phyloP scores from a whole-genome alignment of 2,888 invertebrate species.

The Auanema freiburgensis region DNA sequence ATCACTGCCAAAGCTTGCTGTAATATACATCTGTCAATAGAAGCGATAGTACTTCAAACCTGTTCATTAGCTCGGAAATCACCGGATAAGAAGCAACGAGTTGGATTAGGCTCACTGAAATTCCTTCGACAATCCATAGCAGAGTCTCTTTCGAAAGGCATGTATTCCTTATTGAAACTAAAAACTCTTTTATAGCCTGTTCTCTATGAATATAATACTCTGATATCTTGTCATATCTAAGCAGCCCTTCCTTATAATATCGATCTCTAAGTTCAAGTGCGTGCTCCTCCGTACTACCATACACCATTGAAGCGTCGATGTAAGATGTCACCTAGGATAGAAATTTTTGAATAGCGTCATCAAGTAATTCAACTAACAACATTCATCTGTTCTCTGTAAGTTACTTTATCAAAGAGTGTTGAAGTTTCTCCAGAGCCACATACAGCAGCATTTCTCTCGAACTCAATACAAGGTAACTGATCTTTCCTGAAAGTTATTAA shows the following conservation, averaged over 20 bases:
- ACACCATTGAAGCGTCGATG: conserved; percentile 94
- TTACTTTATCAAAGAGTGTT: conserved; percentile 79
- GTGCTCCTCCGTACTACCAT: conserved; percentile 80
- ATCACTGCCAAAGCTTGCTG: conserved; percentile 70
- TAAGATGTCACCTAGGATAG: conserved; percentile 81
- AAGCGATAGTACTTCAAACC: conserved; percentile 13
- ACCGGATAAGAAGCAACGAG: conserved; percentile 90
- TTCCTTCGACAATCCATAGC: conserved; percentile 78
- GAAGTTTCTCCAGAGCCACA: conserved; percentile 97
- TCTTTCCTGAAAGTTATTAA: conserved; percentile 22
- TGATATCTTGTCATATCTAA: conserved; percentile 39
- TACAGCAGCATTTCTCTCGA: conserved; percentile 90
- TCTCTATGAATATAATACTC: not conserved
- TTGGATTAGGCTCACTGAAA: conserved; percentile 66
- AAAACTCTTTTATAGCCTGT: not conserved
- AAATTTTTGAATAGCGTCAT: conserved; percentile 66
- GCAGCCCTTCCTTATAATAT: conserved; percentile 55
- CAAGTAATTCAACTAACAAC: conserved; percentile 41
- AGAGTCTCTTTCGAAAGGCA: conserved; percentile 83
- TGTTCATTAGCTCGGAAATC: conserved; percentile 77
- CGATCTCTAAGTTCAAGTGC: conserved; percentile 61
- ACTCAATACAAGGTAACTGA: conserved; percentile 85
- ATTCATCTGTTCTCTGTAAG: conserved; percentile 83
- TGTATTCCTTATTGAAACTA: conserved; percentile 74
- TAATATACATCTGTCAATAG: not conserved